A percentile compares a stretch with the other conserved stretches of the same genome.
These are phyloP conservation scores for Blera fallax DNA, from an alignment of 2,888 invertebrate species.

Conservation along the genomic window DNA sequence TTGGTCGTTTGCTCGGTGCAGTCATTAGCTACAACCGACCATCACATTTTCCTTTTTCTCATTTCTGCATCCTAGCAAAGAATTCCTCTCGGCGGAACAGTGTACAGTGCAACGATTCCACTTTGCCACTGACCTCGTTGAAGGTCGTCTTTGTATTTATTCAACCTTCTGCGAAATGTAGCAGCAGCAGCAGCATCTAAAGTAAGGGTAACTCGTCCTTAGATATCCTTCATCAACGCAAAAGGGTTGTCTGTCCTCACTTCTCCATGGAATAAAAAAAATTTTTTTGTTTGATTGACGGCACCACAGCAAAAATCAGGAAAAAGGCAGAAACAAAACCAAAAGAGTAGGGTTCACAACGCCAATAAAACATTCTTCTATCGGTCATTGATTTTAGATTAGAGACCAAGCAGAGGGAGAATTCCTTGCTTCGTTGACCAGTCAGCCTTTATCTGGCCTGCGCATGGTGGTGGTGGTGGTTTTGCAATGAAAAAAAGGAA, in stretches of 20 bases:
- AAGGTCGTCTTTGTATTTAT: conserved; percentile 70
- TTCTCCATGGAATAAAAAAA: neutral
- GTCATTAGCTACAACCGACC: conserved; percentile 42
- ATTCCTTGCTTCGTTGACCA: conserved; percentile 20
- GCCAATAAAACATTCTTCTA: conserved; percentile 64
- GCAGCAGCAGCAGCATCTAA: conserved; percentile 29
- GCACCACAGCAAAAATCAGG: conserved; percentile 32
- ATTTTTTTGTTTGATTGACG: conserved; percentile 46
- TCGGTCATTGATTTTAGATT: conserved; percentile 71
- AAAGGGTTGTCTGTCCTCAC: conserved; percentile 33
- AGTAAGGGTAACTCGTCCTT: conserved; percentile 5
- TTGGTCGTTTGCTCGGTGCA: conserved; percentile 22
- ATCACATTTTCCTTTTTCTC: conserved; percentile 37
- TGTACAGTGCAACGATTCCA: conserved; percentile 53
- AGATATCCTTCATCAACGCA: conserved; percentile 41
- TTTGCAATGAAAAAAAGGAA: conserved; percentile 17
- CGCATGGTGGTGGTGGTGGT: conserved; percentile 13
- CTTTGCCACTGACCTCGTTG: conserved; percentile 70
- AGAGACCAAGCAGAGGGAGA: conserved; percentile 6
- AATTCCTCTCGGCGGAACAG: conserved; percentile 3
- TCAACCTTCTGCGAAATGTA: conserved; percentile 60
- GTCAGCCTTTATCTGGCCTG: conserved; percentile 24
- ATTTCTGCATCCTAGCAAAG: conserved; percentile 2
- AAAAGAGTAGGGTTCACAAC: conserved; percentile 12
- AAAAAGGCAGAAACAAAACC: conserved; percentile 1